Evolutionary conservation across 2,888 invertebrate species (phyloP).

Genomic region (Drosophila aldrichi): DNA sequence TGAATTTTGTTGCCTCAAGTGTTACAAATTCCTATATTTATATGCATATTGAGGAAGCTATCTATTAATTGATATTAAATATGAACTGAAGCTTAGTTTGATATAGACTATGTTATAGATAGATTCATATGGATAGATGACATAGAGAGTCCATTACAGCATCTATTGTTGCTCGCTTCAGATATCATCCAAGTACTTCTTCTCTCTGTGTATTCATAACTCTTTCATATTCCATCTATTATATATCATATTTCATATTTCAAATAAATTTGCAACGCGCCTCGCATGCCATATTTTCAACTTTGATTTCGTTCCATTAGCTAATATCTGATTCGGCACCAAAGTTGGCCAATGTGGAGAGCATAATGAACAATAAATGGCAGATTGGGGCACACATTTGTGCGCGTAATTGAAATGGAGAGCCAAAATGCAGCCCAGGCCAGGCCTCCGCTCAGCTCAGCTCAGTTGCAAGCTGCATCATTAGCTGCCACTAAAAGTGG

Average conservation of each 20-base stretch:
- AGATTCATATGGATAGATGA: neutral
- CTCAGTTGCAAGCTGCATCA: conserved; percentile 49
- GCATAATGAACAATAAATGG: conserved; percentile 73
- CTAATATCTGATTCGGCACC: conserved; percentile 18
- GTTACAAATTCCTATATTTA: neutral
- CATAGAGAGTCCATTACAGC: no score
- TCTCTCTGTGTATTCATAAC: neutral
- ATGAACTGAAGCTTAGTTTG: neutral
- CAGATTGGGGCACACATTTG: conserved; percentile 61
- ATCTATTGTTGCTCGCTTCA: no score
- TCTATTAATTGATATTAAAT: no score
- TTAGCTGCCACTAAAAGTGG: conserved; percentile 69
- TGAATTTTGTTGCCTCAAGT: neutral
- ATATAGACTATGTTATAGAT: neutral
- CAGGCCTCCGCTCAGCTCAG: neutral
- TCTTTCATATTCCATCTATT: no score
- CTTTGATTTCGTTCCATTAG: conserved; percentile 5
- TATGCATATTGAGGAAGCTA: no score
- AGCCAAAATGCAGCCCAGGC: conserved; percentile 28
- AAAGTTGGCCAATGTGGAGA: conserved; percentile 42
- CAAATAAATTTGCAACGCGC: neutral
- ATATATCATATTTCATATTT: neutral
- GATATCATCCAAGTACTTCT: no score
- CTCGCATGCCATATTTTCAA: conserved; percentile 1
- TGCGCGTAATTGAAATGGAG: conserved; percentile 67